Evolutionary conservation across 2,797 vertebrate species (phyloP), one percentile per base, ranked within the genome.

Genomic region (Acrossocheilus fasciatus): DNA sequence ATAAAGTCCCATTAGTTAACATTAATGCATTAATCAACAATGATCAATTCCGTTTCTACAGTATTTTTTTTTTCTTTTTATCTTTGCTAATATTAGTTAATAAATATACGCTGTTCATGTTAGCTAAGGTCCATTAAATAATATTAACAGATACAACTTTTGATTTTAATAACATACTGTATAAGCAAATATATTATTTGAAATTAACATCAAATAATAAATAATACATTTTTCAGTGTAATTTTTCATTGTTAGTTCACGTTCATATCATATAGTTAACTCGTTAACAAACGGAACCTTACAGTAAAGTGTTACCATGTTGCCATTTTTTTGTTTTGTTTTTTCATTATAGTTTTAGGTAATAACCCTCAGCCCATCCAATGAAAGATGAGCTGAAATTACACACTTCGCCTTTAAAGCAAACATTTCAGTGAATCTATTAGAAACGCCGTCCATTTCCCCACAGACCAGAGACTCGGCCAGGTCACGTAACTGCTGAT

Each of bases 401-500:
- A 73, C 9, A 34, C 68, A 1, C 66, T 85, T 68, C 64, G 36
- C 30, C 30, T 34, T 47, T 47, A 81, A 36, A 64, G 66, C 23
- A 34, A 43, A 72, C 39, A 84, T 81, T 81, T 20, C 20, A 52
- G 50, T 54, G 59, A 45, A 83, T 72, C 69, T 72, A 62, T 77
- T 18, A 30, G 30, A 77, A 89, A 81, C 7, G 5, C 50, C 8
- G 18, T 70, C 36, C 11, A 39, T 85, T 73, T 82, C 69, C 70
- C 64, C 47, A n/a, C 43, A 36, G 43, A 6, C 39, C 43, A 79
- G 9, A 45, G 78, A 69, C 74, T 52, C 43, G 70, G 64, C 47
- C 66, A 78, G 81, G 73, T 76, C 87, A 88, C 70, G 77, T 43
- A 66, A 30, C 74, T 74, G 36, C 68, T 76, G 11, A 62, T 57